Percentiles rank a stretch among this genome's conserved stretches.
Conservation (phyloP, 1,140 invertebrate genomes). For the Macrobrachium nipponense region DNA sequence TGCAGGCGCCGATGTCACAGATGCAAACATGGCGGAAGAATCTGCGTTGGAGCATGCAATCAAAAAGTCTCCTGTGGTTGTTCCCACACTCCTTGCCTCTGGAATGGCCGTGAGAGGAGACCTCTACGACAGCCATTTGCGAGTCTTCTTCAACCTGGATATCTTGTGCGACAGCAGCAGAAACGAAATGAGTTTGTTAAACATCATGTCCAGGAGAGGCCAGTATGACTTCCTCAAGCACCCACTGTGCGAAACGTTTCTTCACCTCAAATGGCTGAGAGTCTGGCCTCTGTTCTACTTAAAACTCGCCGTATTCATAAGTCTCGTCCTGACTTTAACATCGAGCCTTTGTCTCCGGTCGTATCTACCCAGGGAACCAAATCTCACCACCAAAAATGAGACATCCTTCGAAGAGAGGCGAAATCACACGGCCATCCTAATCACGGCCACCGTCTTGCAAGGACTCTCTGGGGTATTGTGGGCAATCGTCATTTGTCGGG, state of each 20-base stretch:
- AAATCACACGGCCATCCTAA: background rate
- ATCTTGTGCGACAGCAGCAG: background rate
- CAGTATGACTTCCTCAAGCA: conserved; percentile 62
- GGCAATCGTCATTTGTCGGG: background rate
- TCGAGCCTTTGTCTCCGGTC: background rate
- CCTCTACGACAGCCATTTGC: background rate
- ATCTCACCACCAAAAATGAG: background rate
- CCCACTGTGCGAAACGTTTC: conserved; percentile 62
- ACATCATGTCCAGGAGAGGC: conserved; percentile 5
- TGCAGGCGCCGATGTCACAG: conserved; percentile 85
- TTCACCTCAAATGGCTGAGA: conserved; percentile 78
- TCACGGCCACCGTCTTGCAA: background rate
- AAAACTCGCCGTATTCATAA: background rate
- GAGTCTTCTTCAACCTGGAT: background rate
- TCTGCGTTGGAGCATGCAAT: conserved; percentile 84
- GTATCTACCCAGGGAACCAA: background rate
- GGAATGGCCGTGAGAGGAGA: background rate
- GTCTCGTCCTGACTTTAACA: background rate
- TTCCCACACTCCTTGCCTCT: background rate
- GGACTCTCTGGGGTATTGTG: background rate
- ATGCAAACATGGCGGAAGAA: conserved; percentile 83
- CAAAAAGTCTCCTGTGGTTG: background rate
- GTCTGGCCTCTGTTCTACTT: conserved; percentile 69
- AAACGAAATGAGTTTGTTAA: background rate
- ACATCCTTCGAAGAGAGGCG: background rate